Conservation (phyloP, 2,888 invertebrate genomes). For the Gordius sp. region DNA sequence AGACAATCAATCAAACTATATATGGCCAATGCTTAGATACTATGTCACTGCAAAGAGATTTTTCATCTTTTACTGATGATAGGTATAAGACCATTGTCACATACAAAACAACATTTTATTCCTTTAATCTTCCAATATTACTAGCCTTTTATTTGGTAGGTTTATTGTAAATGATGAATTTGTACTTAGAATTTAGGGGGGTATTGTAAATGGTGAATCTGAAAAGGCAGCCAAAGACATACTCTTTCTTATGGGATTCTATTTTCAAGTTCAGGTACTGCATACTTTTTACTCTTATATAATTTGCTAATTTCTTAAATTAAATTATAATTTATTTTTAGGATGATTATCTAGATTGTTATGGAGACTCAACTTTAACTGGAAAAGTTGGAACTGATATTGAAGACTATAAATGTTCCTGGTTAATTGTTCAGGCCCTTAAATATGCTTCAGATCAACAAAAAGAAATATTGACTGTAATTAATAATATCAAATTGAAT, state of each 20-base stretch:
- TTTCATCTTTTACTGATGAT: background rate
- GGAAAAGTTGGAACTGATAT: conserved; percentile 78
- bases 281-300: conserved; percentile 4
- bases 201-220: background rate
- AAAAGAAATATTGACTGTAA: conserved; percentile 40
- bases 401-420: conserved; percentile 76
- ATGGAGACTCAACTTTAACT: conserved; percentile 52
- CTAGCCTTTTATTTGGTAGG: background rate
- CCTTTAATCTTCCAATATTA: conserved; percentile 1
- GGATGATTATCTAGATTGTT: conserved; percentile 68
- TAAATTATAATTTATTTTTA: too few relatives aligned
- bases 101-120: conserved; percentile 16
- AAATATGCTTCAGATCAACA: conserved; percentile 42
- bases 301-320: background rate
- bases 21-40: conserved; percentile 13
- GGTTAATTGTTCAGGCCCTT: conserved; percentile 65
- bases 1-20: conserved; percentile 4
- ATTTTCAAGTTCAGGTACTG: conserved; percentile 61
- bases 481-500: background rate
- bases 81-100: conserved; percentile 4
- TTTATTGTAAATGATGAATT: background rate
- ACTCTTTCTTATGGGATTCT: conserved; percentile 58
- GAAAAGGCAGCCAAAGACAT: background rate
- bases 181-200: background rate
- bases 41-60: background rate